A percentile compares a stretch with the other conserved stretches of the same genome.
phyloP scores from a whole-genome alignment of 23 tunicate species.

The Halocynthia roretzi region DNA sequence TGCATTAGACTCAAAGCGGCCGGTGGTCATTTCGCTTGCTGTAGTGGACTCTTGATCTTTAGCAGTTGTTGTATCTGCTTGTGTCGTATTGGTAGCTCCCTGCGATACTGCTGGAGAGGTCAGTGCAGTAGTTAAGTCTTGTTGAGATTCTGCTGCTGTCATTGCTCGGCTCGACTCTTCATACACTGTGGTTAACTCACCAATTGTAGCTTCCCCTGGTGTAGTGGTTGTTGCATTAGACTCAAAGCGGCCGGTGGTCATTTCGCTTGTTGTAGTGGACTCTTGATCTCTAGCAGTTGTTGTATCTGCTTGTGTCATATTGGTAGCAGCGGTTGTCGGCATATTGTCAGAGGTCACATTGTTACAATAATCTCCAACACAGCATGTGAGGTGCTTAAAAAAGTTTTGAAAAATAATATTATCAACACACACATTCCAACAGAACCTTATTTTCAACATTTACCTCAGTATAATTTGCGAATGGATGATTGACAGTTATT shows the following conservation, averaged over 20 bases:
- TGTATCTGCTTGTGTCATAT: not conserved
- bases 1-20: too few relatives aligned
- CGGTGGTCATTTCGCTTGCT: too few relatives aligned
- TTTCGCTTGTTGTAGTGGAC: not conserved
- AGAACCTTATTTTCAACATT: not conserved
- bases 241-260: too few relatives aligned
- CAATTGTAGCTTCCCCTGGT: too few relatives aligned
- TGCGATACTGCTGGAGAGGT: too few relatives aligned
- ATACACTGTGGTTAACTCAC: too few relatives aligned
- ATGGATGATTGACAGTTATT: not conserved
- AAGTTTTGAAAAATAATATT: not conserved
- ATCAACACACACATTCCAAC: not conserved
- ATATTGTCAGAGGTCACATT: not conserved
- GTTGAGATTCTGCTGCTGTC: too few relatives aligned
- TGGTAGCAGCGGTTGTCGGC: not conserved
- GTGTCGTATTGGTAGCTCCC: not conserved
- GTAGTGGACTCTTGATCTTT: not conserved
- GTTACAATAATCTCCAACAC: constrained; percentile 3
- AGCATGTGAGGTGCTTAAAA: not conserved
- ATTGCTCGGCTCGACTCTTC: too few relatives aligned
- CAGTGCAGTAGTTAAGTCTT: too few relatives aligned
- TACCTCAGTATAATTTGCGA: not conserved
- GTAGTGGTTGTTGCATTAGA: too few relatives aligned
- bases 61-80: not conserved
- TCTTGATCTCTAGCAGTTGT: not conserved